Percentiles rank a stretch among this genome's conserved stretches.
Conservation (phyloP, 2,888 invertebrate genomes). For the Panopea generosa region DNA sequence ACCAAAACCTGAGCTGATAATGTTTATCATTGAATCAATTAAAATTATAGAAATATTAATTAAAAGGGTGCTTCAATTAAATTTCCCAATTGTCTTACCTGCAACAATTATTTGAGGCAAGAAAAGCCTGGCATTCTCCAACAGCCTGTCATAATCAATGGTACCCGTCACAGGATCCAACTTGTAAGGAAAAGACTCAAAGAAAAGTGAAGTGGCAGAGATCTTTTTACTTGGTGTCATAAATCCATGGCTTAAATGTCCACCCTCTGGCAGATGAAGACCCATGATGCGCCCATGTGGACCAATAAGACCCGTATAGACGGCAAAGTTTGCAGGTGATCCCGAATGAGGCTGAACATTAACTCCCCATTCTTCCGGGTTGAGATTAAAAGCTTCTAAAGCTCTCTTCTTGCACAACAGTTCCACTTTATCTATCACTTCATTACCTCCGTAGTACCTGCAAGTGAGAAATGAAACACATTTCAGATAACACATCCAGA, state of each 20-base stretch:
- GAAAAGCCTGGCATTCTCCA: slow-evolving; percentile 93
- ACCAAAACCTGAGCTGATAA: too few species aligned
- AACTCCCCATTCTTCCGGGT: slow-evolving; percentile 96
- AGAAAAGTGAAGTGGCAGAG: slow-evolving; percentile 98
- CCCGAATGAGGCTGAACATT: slow-evolving; percentile 99
- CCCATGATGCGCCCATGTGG: slow-evolving; percentile 99
- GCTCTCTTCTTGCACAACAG: slow-evolving; percentile 94
- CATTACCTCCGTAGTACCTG: slow-evolving; percentile 99
- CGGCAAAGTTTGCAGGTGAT: slow-evolving; percentile 98
- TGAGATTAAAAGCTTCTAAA: slow-evolving; percentile 92
- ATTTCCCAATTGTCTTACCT: too few species aligned
- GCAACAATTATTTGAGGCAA: slow-evolving; percentile 97
- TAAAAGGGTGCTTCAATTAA: too few species aligned
- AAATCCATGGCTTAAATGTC: slow-evolving; percentile 92
- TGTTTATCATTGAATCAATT: too few species aligned
- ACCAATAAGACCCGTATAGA: slow-evolving; percentile 93
- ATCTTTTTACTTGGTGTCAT: slow-evolving; percentile 96
- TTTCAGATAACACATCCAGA: too few species aligned
- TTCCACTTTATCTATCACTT: slow-evolving; percentile 97
- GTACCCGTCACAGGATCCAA: slow-evolving; percentile 92
- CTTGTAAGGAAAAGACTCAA: slow-evolving; percentile 99
- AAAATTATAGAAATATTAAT: too few species aligned
- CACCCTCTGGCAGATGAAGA: slow-evolving; percentile 97
- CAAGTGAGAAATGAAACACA: slow-evolving; percentile 40
- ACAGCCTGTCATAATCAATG: slow-evolving; percentile 96